Evolutionary conservation across 2,113 vertebrate genomes (phyloP).

Genomic region (Potamarius usumacintae): DNA sequence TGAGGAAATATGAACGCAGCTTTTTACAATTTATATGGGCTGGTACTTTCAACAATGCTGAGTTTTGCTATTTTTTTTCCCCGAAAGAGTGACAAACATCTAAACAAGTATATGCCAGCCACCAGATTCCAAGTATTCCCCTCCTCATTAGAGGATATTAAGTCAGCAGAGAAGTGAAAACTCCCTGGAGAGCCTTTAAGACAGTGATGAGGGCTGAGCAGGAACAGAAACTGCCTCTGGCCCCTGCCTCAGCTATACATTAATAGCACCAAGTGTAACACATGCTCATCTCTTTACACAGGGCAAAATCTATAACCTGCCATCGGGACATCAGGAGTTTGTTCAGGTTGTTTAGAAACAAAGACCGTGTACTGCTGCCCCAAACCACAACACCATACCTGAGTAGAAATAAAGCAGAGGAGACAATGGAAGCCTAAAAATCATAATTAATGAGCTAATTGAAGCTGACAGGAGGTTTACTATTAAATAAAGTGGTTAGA

Average conservation of each 20-base stretch:
- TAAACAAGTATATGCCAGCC: conserved; percentile 28
- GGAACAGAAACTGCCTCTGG: conserved; percentile 44
- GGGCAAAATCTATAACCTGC: conserved; percentile 40
- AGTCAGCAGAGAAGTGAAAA: conserved; percentile 49
- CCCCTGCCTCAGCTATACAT: conserved; percentile 24
- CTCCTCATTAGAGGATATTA: conserved; percentile 50
- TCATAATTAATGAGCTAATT: conserved; percentile 53
- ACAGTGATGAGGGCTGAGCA: conserved; percentile 46
- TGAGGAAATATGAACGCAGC: conserved; percentile 26
- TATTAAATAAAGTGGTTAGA: conserved; percentile 78
- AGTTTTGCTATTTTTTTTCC: background rate
- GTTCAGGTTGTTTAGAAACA: conserved; percentile 46
- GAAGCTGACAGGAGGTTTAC: conserved; percentile 69
- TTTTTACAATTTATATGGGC: background rate
- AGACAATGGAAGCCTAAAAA: conserved; percentile 25
- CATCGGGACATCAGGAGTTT: conserved; percentile 28
- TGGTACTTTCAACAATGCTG: background rate
- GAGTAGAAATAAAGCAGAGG: background rate
- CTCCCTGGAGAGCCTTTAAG: conserved; percentile 53
- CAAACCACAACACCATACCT: background rate
- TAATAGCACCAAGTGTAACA: conserved; percentile 38
- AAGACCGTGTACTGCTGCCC: conserved; percentile 18
- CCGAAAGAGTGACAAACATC: conserved; percentile 1
- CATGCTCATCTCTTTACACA: conserved; percentile 20
- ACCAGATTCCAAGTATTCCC: conserved; percentile 21